These are phyloP conservation scores for Plestiodon gilberti DNA, from an alignment of 2,113 vertebrate genomes.

Conservation along the genomic window DNA sequence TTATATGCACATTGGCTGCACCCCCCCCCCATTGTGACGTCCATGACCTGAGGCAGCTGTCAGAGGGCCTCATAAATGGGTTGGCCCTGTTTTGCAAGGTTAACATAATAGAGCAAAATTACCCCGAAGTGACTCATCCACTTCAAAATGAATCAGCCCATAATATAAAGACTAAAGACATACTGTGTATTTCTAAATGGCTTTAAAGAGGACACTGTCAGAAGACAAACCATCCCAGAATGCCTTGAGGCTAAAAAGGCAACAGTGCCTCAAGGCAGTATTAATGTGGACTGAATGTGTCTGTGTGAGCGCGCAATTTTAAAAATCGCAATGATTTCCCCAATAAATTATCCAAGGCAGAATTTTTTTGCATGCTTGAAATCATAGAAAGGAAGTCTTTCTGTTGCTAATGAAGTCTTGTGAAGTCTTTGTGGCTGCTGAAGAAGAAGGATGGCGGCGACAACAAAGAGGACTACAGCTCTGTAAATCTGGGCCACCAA, in stretches of 20 bases:
- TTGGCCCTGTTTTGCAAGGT: not conserved
- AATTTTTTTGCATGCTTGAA: not conserved
- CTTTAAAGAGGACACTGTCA: not conserved
- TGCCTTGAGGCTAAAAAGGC: not conserved
- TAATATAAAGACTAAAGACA: not conserved
- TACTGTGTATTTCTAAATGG: not conserved
- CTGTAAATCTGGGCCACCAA: conserved; percentile 22
- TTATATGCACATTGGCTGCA: too few species aligned
- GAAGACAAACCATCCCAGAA: not conserved
- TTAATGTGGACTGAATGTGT: too few species aligned
- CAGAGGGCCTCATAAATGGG: too few species aligned
- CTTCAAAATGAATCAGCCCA: not conserved
- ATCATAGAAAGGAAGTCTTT: not conserved
- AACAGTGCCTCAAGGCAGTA: not conserved
- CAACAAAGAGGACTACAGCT: not conserved
- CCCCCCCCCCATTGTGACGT: too few species aligned
- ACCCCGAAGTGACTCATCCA: not conserved
- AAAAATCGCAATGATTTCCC: not conserved
- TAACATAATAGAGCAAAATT: not conserved
- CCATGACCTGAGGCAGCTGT: too few species aligned
- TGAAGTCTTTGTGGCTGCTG: not conserved
- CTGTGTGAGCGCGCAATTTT: not conserved
- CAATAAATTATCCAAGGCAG: too few species aligned
- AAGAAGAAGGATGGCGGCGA: too few species aligned
- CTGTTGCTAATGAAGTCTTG: not conserved